Evolutionary conservation across 1,140 invertebrate genomes (phyloP).

Genomic region (Hermatobates lingyangjiaoensis): DNA sequence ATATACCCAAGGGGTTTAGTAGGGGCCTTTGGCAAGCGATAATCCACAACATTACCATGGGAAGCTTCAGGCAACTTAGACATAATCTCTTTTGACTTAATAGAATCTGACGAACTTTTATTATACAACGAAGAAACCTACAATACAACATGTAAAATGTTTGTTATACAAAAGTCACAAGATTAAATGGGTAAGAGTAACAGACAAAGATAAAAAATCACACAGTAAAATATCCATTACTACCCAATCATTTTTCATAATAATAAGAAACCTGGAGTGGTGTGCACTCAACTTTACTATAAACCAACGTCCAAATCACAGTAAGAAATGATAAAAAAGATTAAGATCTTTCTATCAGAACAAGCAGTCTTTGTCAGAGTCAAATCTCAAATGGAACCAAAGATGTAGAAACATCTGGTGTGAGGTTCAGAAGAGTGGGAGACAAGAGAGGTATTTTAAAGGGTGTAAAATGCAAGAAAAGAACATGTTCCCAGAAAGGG

Average conservation of each 20-base stretch:
- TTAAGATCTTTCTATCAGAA: no score
- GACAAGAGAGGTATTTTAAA: no score
- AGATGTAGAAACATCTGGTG: no score
- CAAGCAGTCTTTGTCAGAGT: no score
- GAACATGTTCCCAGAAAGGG: no score
- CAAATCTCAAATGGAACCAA: no score
- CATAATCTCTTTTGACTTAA: constrained; percentile 14
- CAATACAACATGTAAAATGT: background rate
- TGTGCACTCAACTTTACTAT: background rate
- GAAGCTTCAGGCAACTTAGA: constrained; percentile 55
- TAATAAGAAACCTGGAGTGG: background rate
- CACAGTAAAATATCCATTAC: background rate
- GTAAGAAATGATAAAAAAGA: no score
- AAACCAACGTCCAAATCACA: no score
- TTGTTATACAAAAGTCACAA: background rate
- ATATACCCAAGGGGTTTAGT: constrained; percentile 50
- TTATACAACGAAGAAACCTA: background rate
- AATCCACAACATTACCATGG: constrained; percentile 52
- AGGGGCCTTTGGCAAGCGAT: constrained; percentile 35
- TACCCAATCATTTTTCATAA: background rate
- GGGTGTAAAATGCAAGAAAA: no score
- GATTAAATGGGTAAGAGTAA: background rate
- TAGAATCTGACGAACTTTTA: background rate
- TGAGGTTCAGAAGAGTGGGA: no score
- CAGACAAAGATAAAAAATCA: background rate